Percentiles rank a stretch among this genome's conserved stretches.
phyloP scores from a whole-genome alignment of 2,113 vertebrate species.

The Tupaia tana region DNA sequence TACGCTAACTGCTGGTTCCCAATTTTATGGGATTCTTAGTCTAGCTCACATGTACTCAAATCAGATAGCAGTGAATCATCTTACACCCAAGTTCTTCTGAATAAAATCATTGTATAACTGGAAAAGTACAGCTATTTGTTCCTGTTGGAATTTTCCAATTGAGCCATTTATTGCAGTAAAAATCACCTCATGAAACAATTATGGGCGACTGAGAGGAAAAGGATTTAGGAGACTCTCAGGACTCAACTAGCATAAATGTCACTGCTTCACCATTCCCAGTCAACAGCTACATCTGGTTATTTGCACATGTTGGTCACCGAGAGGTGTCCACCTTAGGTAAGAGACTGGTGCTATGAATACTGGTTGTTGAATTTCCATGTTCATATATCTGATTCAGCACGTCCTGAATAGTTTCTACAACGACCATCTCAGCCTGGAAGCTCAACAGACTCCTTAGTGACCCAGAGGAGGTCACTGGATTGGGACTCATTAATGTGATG shows the following conservation, averaged over 20 bases:
- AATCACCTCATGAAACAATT: slow-evolving; percentile 60
- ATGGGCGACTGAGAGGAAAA: slow-evolving; percentile 6
- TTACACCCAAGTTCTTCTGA: slow-evolving; percentile 3
- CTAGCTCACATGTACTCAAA: not conserved
- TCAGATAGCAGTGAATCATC: slow-evolving; percentile 2
- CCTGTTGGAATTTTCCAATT: slow-evolving; percentile 70
- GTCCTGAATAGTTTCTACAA: not conserved
- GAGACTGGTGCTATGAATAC: not conserved
- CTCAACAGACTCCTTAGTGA: not conserved
- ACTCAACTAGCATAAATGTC: slow-evolving; percentile 38
- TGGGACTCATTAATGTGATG: not conserved
- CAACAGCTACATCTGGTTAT: slow-evolving; percentile 50
- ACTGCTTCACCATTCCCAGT: slow-evolving; percentile 34
- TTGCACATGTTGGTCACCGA: slow-evolving; percentile 26
- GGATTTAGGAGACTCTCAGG: slow-evolving; percentile 42
- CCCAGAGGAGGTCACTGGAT: not conserved
- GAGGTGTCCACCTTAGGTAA: not conserved
- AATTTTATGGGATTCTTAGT: not conserved
- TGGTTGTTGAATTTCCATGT: not conserved
- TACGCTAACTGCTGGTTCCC: no score
- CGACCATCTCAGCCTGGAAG: not conserved
- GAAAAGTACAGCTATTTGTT: slow-evolving; percentile 66
- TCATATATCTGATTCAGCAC: not conserved
- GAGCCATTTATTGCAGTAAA: slow-evolving; percentile 49
- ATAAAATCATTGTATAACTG: slow-evolving; percentile 50